A percentile compares a stretch with the other conserved stretches of the same genome.
These are phyloP conservation scores for Crypturellus tataupa DNA, from an alignment of 2,797 vertebrate genomes.

Conservation along the genomic window DNA sequence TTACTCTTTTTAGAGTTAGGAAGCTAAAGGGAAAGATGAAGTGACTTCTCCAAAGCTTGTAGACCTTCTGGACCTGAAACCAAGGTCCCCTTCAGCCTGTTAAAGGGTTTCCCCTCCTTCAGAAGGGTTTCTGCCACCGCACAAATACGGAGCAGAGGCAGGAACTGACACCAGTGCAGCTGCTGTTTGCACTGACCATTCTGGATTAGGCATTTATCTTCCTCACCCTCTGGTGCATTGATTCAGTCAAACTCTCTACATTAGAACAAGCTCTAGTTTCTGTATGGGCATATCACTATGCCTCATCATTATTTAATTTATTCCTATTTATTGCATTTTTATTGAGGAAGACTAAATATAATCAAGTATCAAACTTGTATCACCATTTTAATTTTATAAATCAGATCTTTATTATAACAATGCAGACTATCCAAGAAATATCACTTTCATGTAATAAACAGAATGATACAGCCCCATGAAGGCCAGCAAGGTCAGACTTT, in stretches of 20 bases:
- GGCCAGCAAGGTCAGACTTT: neutral
- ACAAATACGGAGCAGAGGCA: neutral
- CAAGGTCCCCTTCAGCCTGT: neutral
- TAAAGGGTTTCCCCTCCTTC: neutral
- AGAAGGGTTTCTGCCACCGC: neutral
- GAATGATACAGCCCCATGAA: neutral
- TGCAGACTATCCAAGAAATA: neutral
- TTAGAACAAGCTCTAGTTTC: neutral
- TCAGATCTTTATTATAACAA: neutral
- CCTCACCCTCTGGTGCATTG: neutral
- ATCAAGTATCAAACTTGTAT: neutral
- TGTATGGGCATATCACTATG: rapidly evolving
- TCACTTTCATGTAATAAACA: too few relatives aligned
- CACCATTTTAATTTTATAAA: neutral
- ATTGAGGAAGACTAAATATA: neutral
- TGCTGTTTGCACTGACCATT: neutral
- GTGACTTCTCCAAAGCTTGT: too few relatives aligned
- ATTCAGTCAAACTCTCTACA: neutral
- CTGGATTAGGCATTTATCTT: neutral
- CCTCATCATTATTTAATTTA: neutral
- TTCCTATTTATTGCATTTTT: neutral
- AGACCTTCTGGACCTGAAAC: neutral
- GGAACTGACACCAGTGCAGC: neutral
- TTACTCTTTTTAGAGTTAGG: neutral
- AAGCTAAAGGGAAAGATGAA: neutral